Base-by-base conservation (phyloP, 2,888 invertebrate genomes). In the Brachylomia viminalis region DNA sequence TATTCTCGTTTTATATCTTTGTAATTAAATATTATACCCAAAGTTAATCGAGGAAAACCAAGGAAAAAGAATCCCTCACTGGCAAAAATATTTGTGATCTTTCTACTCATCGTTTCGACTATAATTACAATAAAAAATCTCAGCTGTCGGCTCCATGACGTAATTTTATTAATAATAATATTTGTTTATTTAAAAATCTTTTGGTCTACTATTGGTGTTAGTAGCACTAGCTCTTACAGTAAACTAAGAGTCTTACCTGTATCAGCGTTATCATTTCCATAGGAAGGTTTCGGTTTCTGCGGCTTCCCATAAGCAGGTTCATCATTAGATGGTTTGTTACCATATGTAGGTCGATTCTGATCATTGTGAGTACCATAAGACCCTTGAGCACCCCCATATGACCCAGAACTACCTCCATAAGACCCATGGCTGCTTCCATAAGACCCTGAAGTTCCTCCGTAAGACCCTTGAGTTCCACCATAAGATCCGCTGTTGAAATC, bases 251-350 rank as follows among this genome's bases (percentile, higher is more conserved):
- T 49, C 2, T 49, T 20, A 49, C 86, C 81, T 72, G 61, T 47
- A 42, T 77, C 83, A 15, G 75, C 11, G 4, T 83, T 84, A 42
- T 80, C 84, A 61, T 79, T 80, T 81, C 64, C 75, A 65, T 87
- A 87, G 17, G 73, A 69, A 20, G 87, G 85, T 5, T 85, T 85
- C 1, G 82, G 88, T 61, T 86, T 87, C 52, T 81, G 84, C 8
- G 86, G 88, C 20, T 85, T 87, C 0, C 49, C 80, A 49, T 82
- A 75, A n/a, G 27, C 38, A 59, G 83, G 83, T 56, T 87, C 73
- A 33, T 81, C 72, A 54, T 72, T 54, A 17, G 30, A 15, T 2
- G 86, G 83, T 20, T 69, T 70, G 11, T 17, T 70, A 0, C 81
- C 77, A 67, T 86, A 82, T 0, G 78, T 23, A 0, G 89, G 88